Percentiles rank a stretch among this genome's conserved stretches.
Conservation (phyloP, 1,140 invertebrate genomes). For the Drosophila pachea region DNA sequence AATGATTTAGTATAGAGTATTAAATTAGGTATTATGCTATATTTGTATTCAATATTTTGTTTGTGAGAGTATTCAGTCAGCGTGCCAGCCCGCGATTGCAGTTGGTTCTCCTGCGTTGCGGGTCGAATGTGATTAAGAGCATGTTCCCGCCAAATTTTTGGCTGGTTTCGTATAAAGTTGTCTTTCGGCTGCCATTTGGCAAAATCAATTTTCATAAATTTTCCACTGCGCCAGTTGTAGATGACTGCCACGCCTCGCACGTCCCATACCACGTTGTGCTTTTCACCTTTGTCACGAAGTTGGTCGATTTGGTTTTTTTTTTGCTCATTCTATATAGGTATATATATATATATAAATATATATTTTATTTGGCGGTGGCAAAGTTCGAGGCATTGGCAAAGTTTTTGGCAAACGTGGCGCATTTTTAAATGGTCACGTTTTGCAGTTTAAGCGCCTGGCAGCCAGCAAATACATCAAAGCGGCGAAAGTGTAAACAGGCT, state of each 20-base stretch:
- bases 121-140: constrained; percentile 66
- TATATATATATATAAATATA: too few species aligned
- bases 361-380: constrained; percentile 39
- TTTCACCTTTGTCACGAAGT: constrained; percentile 71
- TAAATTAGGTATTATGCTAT: too few species aligned
- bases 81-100: not conserved
- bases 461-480: constrained; percentile 69
- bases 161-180: constrained; percentile 58
- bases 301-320: constrained; percentile 22
- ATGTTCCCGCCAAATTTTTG: constrained; percentile 9
- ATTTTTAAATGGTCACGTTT: constrained; percentile 77
- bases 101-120: constrained; percentile 48
- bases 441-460: constrained; percentile 68
- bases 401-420: constrained; percentile 68
- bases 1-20: too few species aligned
- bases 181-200: constrained; percentile 61
- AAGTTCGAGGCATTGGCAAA: constrained; percentile 59
- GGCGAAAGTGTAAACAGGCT: constrained; percentile 68
- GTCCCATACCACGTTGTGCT: constrained; percentile 22
- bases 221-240: constrained; percentile 67
- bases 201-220: constrained; percentile 76
- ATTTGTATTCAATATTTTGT: too few species aligned
- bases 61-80: not conserved
- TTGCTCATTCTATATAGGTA: not conserved
- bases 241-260: constrained; percentile 44